Evolutionary conservation across 1,140 invertebrate genomes (phyloP).

Genomic region (Monochamus saltuarius): DNA sequence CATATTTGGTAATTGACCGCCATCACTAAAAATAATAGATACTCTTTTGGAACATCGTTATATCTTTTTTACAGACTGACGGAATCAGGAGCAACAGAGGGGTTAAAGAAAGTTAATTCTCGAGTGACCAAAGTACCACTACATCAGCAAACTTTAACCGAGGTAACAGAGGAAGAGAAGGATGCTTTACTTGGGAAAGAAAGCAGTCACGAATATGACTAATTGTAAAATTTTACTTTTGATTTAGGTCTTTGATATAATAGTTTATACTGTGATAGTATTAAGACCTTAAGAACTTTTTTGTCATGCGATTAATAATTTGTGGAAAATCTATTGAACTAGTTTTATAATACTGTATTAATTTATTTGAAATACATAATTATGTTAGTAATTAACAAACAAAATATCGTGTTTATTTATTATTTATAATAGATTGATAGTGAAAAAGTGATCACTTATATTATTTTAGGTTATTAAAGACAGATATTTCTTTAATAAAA

Average conservation of each 20-base stretch:
- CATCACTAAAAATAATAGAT: too few relatives aligned
- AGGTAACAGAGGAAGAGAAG: conserved; percentile 64
- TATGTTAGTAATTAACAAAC: too few relatives aligned
- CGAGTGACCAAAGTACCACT: conserved; percentile 37
- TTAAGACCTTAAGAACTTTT: background rate
- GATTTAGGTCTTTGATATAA: background rate
- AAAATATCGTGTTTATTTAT: too few relatives aligned
- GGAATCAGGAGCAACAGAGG: conserved; percentile 60
- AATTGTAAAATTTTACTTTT: conserved; percentile 24
- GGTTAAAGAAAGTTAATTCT: conserved; percentile 57
- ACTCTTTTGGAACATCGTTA: conserved; percentile 28
- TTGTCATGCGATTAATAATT: background rate
- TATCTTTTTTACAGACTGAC: conserved; percentile 55
- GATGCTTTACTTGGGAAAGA: conserved; percentile 66
- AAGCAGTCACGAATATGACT: conserved; percentile 74
- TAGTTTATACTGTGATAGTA: conserved; percentile 18
- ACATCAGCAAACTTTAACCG: conserved; percentile 36
- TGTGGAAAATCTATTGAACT: background rate
- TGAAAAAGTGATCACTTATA: too few relatives aligned
- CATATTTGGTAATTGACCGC: too few relatives aligned
- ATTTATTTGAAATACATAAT: too few relatives aligned
- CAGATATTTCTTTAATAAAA: too few relatives aligned
- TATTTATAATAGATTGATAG: too few relatives aligned
- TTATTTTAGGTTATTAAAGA: too few relatives aligned
- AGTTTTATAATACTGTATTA: too few relatives aligned